Evolutionary conservation across 2,113 vertebrate species (phyloP), one percentile per base, ranked within the genome.

Genomic region (Pogonocichla stellata): DNA sequence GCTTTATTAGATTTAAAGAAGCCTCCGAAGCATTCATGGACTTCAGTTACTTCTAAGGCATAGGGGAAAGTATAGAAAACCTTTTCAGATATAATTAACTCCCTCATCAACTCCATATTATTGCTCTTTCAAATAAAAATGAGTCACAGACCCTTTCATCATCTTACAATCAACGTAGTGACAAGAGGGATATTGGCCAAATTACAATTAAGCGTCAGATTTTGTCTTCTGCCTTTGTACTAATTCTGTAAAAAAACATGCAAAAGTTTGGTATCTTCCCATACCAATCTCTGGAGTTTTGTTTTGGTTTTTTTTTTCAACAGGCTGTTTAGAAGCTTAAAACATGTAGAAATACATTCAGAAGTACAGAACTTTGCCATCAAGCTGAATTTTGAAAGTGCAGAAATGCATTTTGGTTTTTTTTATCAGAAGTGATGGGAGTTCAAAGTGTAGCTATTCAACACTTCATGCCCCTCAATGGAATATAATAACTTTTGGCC

Each of bases 381-480:
- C 61, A 67, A 70, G 26, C 56, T 38, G 26, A 34, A 48, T 70
- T 92, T 87, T 54, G 40, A 82, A 74, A 94, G 56, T 75, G 92
- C 28, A 92, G 77, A 90, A 88, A 79, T 62, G 54, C 26, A 24
- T 74, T 94, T 91, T 9, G 80, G 31, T 70, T 85, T 72, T 24
- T 85, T 94, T 94, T 90, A 51, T 86, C 42, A 47, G 54, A 61
- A 60, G 6, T 91, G 20, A 75, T 54, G 45, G 20, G 29, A 85
- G 31, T 89, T 93, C 85, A 86, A 84, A 96, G 43, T 13, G 4
- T 29, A n/a, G 51, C 43, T 94, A 45, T 95, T 97, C 79, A 92
- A 91, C 51, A 84, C 19, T 89, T 88, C 42, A n/a, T 67, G 88
- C 67, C 73, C 9, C 0, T 61, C 73, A 51, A 53, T 51, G 71